Percentiles rank a stretch among this genome's conserved stretches.
Evolutionary conservation across 2,888 invertebrate species (phyloP).

Genomic region (Ophion ventricosus): DNA sequence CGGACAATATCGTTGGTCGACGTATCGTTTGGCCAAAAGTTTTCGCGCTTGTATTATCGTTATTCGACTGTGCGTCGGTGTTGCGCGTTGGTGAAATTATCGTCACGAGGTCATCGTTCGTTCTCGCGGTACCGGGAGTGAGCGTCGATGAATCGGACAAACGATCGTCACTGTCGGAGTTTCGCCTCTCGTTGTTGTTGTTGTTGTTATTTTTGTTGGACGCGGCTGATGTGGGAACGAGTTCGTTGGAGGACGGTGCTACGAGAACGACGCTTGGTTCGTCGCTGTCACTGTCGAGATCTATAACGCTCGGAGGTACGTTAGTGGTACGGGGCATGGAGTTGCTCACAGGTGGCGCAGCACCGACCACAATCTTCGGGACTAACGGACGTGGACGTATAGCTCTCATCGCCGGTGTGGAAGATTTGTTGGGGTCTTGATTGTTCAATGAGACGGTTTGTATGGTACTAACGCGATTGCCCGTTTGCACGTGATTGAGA

Average conservation of each 20-base stretch:
- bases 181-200: not conserved
- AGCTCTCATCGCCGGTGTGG: constrained; percentile 1
- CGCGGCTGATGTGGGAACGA: not conserved
- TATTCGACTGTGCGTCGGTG: not conserved
- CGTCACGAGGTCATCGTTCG: constrained; percentile 55
- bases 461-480: constrained; percentile 27
- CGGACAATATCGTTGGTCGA: constrained; percentile 73
- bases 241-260: not conserved
- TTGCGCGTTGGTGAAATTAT: constrained; percentile 33
- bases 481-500: constrained; percentile 43
- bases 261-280: constrained; percentile 66
- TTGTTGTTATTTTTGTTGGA: no score
- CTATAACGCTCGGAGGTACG: constrained; percentile 72
- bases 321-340: constrained; percentile 16
- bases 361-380: constrained; percentile 3
- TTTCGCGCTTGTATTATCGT: constrained; percentile 6
- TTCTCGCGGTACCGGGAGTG: constrained; percentile 43
- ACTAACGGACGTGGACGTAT: constrained; percentile 28
- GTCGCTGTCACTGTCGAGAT: constrained; percentile 77
- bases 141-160: constrained; percentile 26
- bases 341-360: constrained; percentile 45
- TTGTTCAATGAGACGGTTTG: constrained; percentile 18
- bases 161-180: constrained; percentile 33
- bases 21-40: constrained; percentile 69
- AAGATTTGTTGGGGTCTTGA: constrained; percentile 35